Evolutionary conservation across 1,140 invertebrate genomes (phyloP), one percentile per base, ranked within the genome.

Genomic region (Bradysia coprophila): DNA sequence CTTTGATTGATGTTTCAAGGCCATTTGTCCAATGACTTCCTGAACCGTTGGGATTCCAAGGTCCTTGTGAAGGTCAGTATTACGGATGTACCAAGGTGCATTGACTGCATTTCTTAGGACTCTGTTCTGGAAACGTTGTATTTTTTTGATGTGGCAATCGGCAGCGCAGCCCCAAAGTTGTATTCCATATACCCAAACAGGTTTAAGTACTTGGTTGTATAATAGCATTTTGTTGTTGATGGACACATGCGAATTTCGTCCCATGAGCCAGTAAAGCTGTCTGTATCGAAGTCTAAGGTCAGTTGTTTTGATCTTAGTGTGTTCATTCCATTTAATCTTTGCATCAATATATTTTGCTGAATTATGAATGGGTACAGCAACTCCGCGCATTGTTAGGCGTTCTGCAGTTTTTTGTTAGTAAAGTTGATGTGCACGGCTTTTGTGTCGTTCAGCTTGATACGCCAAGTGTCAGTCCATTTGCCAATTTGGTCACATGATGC

Each of bases 141-240:
- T 42, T 5, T 40, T 47, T 2, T 42, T 22, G 1, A 51, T 36
- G 22, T 54, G 46, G 19, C 21, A 42, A 10, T 53, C 44, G 2
- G 15, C 44, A 2, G 50, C 43, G 37, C 45, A 45, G 8, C 49
- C 49, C 49, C 51, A 54, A 2, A 53, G 31, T 36, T 52, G 48
- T 5, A 54, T 47, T 1, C 51, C 49, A 43, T 53, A 54, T 9
- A 45, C 48, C 54, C 49, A 51, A 2, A 54, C 41, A 24, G 49
- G 49, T 46, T 52, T 52, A 0, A 56, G n/a, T 19, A 55, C 43
- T 32, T 41, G 19, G 42, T 52, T 51, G 23, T 56, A 57, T 1
- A 55, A 20, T 15, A 49, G 28, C 4, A 51, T 15, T 42, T 55
- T 56, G 24, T 53, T 54, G 9, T 45, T 34, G 6, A 46, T 28